A percentile compares a stretch with the other conserved stretches of the same genome.
Evolutionary conservation across 1,140 invertebrate species (phyloP).

Genomic region (Zeugodacus cucurbitae): DNA sequence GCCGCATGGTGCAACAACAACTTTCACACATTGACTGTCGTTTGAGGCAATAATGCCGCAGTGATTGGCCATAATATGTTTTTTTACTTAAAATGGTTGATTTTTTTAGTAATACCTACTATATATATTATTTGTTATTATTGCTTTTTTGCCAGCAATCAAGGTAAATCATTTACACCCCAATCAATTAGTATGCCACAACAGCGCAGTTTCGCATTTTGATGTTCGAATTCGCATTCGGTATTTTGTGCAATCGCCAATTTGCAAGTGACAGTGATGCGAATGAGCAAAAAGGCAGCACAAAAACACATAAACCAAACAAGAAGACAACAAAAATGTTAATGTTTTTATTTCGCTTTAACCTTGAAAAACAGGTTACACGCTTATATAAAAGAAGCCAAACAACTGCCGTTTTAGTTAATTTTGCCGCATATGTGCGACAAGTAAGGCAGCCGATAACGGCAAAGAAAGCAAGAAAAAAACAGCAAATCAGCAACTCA

Average conservation of each 20-base stretch:
- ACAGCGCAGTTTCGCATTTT: not conserved
- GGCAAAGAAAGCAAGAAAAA: not conserved
- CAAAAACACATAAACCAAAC: not conserved
- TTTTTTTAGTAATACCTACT: too few species aligned
- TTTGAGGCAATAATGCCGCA: not conserved
- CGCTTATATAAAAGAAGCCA: conserved; percentile 9
- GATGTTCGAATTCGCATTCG: not conserved
- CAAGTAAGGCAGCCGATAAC: not conserved
- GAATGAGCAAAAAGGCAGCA: not conserved
- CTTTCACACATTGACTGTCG: not conserved
- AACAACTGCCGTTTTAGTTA: conserved; percentile 20
- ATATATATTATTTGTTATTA: too few species aligned
- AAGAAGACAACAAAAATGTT: not conserved
- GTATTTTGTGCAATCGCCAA: not conserved
- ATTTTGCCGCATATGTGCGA: not conserved
- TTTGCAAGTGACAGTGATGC: not conserved
- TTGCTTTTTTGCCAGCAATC: not conserved
- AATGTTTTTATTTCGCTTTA: not conserved
- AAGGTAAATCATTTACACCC: not conserved
- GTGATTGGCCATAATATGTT: not conserved
- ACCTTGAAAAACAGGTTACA: conserved; percentile 38
- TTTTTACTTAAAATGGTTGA: not conserved
- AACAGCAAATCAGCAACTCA: not conserved
- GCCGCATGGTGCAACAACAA: not conserved
- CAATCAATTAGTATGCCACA: not conserved